These are phyloP conservation scores for Onychostruthus taczanowskii DNA, from an alignment of 2,113 vertebrate species.

Conservation along the genomic window DNA sequence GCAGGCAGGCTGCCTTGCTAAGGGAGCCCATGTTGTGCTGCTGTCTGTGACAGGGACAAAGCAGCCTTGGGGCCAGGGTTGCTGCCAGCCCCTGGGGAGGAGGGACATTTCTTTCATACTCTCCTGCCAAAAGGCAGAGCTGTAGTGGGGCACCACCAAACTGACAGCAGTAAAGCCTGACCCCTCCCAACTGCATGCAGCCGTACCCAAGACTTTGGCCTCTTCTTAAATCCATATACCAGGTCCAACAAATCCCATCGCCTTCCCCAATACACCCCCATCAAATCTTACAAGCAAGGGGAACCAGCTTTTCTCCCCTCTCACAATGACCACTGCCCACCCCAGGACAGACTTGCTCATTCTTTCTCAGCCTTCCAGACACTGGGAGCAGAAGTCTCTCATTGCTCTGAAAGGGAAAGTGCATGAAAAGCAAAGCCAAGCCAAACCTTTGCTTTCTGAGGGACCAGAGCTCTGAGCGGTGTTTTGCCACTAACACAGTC, in stretches of 20 bases:
- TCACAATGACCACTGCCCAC: neutral
- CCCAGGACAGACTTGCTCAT: neutral
- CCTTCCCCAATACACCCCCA: neutral
- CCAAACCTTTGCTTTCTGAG: neutral
- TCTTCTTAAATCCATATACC: neutral
- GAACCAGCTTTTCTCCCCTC: neutral
- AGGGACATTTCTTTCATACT: neutral
- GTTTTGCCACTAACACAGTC: neutral
- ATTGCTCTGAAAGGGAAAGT: neutral
- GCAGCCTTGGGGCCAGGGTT: neutral
- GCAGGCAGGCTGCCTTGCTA: neutral
- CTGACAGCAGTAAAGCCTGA: neutral
- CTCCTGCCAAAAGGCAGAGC: neutral
- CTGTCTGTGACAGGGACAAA: neutral
- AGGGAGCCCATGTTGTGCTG: neutral
- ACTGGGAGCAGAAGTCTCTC: neutral
- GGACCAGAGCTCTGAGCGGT: neutral
- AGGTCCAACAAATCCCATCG: neutral
- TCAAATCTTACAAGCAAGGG: rapidly evolving
- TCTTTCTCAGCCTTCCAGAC: neutral
- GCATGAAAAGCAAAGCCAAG: neutral
- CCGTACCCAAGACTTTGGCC: neutral
- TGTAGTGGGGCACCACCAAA: neutral
- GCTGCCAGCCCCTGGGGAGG: neutral
- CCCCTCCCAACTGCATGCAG: neutral